Evolutionary conservation across 2,113 vertebrate genomes (phyloP), one percentile per base, ranked within the genome.

Genomic region (Mormyrus lacerda): DNA sequence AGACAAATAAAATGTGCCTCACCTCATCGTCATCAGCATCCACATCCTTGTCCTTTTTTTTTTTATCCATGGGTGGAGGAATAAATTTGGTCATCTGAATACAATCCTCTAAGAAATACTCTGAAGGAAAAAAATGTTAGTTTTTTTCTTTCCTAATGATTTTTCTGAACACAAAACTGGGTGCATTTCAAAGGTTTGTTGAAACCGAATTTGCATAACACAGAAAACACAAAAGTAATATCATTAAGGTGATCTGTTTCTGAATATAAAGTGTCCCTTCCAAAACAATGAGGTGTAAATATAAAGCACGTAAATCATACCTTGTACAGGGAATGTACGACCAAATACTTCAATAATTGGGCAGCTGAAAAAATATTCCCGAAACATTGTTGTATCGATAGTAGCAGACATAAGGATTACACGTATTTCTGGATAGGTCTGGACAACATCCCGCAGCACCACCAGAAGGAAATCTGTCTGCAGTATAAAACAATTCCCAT

Each of bases 381-480:
- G 96, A 93, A 99, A 99, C 98, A 99, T 99, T 91, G 92, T 96
- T 89, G 98, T 99, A 90, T 99, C 98, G 0, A 99, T 99, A 91
- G 98, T 99, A 92, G 98, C 98, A 17, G 98, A 99, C 98, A 99
- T 99, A 51, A 99, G 98, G 90, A 99, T 93, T 91, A 99, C 79
- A 0, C 97, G 96, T 82, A 98, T 95, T 3, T 99, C 96, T 6
- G 98, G 98, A 90, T 97, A 99, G 0, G 97, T 91, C 92, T 97
- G 96, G 91, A 99, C 92, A 19, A 99, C 98, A 39, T 99, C 98
- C 87, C 98, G 95, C 89, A 99, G 95, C 82, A 99, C 98, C 61
- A 99, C 98, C 96, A 99, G 94, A 55, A 99, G 96, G 93, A 99
- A 99, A 93, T 99, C 98, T 35, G 98, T 98, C 98, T 99, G 93